Conservation (phyloP, 2,888 invertebrate genomes). For the Lucinisca nassula region DNA sequence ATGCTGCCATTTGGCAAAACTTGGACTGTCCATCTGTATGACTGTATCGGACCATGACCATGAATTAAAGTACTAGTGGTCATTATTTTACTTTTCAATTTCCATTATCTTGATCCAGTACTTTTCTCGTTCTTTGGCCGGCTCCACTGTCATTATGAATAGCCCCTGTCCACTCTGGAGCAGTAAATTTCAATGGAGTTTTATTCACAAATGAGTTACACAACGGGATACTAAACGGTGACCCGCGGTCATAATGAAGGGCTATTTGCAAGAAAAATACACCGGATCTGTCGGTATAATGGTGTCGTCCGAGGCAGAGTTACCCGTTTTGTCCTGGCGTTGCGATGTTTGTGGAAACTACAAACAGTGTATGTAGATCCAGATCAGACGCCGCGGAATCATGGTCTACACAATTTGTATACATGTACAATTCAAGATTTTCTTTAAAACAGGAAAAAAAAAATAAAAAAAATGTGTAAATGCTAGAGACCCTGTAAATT, state of each 20-base stretch:
- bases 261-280: constrained; percentile 7
- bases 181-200: constrained; percentile 53
- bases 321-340: too few relatives aligned
- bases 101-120: not conserved
- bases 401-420: too few relatives aligned
- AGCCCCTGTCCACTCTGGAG: constrained; percentile 30
- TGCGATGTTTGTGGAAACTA: too few relatives aligned
- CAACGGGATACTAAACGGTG: constrained; percentile 16
- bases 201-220: constrained; percentile 17
- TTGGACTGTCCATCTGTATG: not conserved
- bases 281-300: not conserved
- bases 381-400: too few relatives aligned
- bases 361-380: too few relatives aligned
- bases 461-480: too few relatives aligned
- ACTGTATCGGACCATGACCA: not conserved
- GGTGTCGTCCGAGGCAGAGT: not conserved
- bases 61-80: not conserved
- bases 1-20: not conserved
- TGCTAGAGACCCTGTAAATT: too few relatives aligned
- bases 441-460: too few relatives aligned
- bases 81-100: constrained; percentile 8
- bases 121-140: not conserved
- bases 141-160: constrained; percentile 21
- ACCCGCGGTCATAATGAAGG: constrained; percentile 16
- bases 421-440: too few relatives aligned